Evolutionary conservation across 2,888 invertebrate genomes (phyloP), one percentile per base, ranked within the genome.

Genomic region (Drosophila neonasuta): DNA sequence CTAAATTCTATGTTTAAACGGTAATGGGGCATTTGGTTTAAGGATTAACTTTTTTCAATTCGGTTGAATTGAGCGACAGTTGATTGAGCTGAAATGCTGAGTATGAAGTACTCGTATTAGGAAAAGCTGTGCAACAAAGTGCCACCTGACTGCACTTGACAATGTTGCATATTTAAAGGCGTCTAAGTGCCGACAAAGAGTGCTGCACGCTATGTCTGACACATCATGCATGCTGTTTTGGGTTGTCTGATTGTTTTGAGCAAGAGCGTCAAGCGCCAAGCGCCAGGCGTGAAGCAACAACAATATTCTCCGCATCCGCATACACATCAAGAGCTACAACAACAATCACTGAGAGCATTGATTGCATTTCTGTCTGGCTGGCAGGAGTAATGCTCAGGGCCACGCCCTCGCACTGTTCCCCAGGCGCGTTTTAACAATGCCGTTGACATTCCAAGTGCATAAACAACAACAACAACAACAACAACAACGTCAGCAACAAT

Each of bases 201-300:
- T 75, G 76, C 69, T 50, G 42, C 44, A 39, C 41, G 70, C 70
- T 51, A 42, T 62, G 66, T 68, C 67, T 67, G 75, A 50, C 86
- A 77, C 85, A 86, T 86, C 81, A 81, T 79, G 76, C 71, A 81
- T 84, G 81, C 81, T 74, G 84, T 74, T 84, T 83, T 80, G 76
- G 73, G 67, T 68, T 70, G 54, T 52, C 69, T 78, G 79, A 81
- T 81, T 81, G 81, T 86, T 86, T 84, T 68, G 68, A 84, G 74
- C 78, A 76, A 71, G 72, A 66, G 67, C 63, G 57, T 63, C 56
- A 46, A 34, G 44, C 45, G n/a, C n/a, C 46, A 46, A 17, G 42
- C 44, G 6, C 11, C 45, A 45, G 11, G 29, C 30, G 17, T 29
- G 46, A 39, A 24, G 32, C 45, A 15, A 36, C 68, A 56, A 7